Evolutionary conservation across 2,797 vertebrate genomes (phyloP).

Genomic region (Poecilia picta): DNA sequence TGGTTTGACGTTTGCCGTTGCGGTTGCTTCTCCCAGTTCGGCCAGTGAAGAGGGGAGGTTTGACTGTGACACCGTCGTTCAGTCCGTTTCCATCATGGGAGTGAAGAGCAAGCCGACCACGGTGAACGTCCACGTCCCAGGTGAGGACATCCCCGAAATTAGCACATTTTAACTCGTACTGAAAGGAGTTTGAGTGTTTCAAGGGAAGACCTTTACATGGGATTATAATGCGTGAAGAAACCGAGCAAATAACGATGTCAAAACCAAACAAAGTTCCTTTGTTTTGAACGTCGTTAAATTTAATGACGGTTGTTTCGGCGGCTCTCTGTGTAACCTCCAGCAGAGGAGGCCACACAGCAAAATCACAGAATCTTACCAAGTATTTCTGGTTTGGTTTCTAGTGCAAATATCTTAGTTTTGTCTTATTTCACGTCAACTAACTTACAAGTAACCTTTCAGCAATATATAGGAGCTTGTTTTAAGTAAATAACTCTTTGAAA

Average conservation of each 20-base stretch:
- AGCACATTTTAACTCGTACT: not conserved
- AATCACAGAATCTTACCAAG: no score
- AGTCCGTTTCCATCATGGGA: conserved; percentile 76
- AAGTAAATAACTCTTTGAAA: no score
- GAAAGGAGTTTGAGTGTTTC: not conserved
- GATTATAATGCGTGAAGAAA: not conserved
- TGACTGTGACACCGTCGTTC: conserved; percentile 53
- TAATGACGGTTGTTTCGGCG: no score
- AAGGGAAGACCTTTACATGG: not conserved
- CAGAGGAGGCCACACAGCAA: no score
- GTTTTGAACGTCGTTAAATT: not conserved
- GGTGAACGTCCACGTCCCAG: conserved; percentile 58
- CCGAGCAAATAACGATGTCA: not conserved
- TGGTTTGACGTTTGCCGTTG: not conserved
- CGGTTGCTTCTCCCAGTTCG: conserved; percentile 48
- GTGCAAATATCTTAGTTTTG: no score
- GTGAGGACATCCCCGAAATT: conserved; percentile 52
- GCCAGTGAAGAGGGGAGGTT: conserved; percentile 61
- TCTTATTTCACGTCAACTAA: no score
- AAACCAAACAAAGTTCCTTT: not conserved
- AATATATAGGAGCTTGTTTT: no score
- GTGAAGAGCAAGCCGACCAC: conserved; percentile 62
- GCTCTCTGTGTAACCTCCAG: no score
- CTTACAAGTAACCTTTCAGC: no score
- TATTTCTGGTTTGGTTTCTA: no score